Percentiles rank a stretch among this genome's conserved stretches.
Conservation (phyloP, 1,140 invertebrate genomes). For the Lamellibrachia luymesi region DNA sequence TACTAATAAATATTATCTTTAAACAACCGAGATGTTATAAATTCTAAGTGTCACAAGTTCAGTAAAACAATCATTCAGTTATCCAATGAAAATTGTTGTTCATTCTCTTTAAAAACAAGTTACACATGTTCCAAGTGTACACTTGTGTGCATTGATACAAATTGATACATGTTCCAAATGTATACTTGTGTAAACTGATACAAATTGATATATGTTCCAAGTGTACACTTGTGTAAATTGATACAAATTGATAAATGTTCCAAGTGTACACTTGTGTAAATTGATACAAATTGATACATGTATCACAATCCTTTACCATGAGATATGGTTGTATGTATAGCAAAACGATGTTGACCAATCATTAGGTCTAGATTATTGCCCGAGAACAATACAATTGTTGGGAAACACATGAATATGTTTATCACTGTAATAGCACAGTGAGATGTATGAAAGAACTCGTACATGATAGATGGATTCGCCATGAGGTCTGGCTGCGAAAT, state of each 20-base stretch:
- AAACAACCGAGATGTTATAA: too few relatives aligned
- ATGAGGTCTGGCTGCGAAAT: background rate
- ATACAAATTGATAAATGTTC: background rate
- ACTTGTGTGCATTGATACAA: background rate
- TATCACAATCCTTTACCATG: background rate
- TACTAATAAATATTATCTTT: too few relatives aligned
- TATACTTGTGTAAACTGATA: background rate
- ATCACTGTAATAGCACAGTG: background rate
- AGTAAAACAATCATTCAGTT: too few relatives aligned
- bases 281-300: background rate
- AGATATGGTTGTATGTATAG: background rate
- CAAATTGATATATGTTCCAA: background rate
- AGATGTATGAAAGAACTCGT: background rate
- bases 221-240: background rate
- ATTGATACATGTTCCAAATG: background rate
- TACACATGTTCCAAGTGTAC: background rate
- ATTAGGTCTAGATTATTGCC: background rate
- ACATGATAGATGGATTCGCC: background rate
- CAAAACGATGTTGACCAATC: background rate
- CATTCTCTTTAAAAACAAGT: background rate
- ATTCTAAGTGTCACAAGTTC: too few relatives aligned
- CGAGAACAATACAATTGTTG: background rate
- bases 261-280: background rate
- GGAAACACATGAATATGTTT: background rate
- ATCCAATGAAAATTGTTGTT: too few relatives aligned